Evolutionary conservation across 2,113 vertebrate species (phyloP).

Genomic region (Pachyramphus minor): DNA sequence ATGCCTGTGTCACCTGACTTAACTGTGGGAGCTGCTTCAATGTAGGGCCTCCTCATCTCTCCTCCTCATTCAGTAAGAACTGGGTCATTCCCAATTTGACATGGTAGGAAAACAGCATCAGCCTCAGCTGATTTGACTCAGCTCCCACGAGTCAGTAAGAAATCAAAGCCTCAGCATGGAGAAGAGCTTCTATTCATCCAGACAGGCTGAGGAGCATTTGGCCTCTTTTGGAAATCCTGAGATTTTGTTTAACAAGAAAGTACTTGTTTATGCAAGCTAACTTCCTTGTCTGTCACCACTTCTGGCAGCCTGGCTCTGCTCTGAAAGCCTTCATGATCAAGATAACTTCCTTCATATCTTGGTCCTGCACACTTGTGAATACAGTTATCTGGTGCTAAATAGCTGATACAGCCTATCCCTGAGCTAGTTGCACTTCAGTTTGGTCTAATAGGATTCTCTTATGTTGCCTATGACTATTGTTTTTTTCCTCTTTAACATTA

Average conservation of each 20-base stretch:
- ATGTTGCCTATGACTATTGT: neutral
- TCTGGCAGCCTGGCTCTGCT: neutral
- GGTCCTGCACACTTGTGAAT: neutral
- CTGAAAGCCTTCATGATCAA: neutral
- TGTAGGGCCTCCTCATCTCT: neutral
- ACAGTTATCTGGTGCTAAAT: neutral
- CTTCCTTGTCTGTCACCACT: neutral
- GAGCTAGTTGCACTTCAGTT: neutral
- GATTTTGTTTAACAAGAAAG: neutral
- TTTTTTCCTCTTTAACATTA: neutral
- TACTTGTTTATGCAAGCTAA: neutral
- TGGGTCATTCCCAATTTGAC: neutral
- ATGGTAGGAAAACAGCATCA: neutral
- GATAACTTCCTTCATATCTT: neutral
- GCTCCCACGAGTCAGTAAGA: neutral
- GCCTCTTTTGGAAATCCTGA: neutral
- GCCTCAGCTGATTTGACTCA: conserved; percentile 13
- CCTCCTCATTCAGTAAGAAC: neutral
- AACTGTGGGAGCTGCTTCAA: neutral
- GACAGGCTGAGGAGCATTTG: neutral
- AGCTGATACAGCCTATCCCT: neutral
- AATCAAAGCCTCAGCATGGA: neutral
- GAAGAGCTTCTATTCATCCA: neutral
- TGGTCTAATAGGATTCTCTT: neutral
- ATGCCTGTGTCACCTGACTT: neutral